These are phyloP conservation scores for Drosophila nr. perissopoda DNA, from an alignment of 2,888 invertebrate species.

Conservation along the genomic window DNA sequence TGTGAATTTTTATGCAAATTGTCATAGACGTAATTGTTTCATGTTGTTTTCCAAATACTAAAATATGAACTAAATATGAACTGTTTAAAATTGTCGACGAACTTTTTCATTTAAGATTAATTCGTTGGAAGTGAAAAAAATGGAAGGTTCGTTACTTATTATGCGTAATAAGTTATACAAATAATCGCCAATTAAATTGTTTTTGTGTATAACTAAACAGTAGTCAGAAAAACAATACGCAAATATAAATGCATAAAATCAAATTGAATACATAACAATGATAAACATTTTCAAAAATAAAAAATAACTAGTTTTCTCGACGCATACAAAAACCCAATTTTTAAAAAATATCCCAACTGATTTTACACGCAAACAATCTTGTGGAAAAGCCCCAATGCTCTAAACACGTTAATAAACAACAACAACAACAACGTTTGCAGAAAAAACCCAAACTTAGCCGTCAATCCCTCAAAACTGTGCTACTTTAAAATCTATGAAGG, in stretches of 20 bases:
- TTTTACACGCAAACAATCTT: conserved; percentile 45
- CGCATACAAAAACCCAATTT: not conserved
- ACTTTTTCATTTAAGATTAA: not conserved
- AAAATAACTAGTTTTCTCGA: not conserved
- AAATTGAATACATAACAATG: not conserved
- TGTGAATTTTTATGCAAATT: conserved; percentile 24
- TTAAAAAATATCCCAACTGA: not conserved
- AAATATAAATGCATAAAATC: not conserved
- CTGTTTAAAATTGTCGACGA: not conserved
- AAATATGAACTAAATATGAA: not conserved
- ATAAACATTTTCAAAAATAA: not conserved
- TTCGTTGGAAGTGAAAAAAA: not conserved
- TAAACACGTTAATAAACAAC: conserved; percentile 27
- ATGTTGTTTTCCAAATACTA: not conserved
- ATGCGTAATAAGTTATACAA: not conserved
- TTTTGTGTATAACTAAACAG: not conserved
- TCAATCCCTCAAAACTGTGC: conserved; percentile 74
- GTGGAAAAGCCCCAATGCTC: conserved; percentile 34
- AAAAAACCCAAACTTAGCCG: conserved; percentile 7
- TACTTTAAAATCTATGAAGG: conserved; percentile 55
- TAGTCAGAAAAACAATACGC: not conserved
- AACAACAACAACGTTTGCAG: not conserved
- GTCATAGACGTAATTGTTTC: conserved; percentile 2
- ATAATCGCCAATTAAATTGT: not conserved
- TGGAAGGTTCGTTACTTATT: not conserved